Percentiles rank a stretch among this genome's conserved stretches.
Conservation (phyloP, 2,797 vertebrate species). For the Manis crassicaudata region DNA sequence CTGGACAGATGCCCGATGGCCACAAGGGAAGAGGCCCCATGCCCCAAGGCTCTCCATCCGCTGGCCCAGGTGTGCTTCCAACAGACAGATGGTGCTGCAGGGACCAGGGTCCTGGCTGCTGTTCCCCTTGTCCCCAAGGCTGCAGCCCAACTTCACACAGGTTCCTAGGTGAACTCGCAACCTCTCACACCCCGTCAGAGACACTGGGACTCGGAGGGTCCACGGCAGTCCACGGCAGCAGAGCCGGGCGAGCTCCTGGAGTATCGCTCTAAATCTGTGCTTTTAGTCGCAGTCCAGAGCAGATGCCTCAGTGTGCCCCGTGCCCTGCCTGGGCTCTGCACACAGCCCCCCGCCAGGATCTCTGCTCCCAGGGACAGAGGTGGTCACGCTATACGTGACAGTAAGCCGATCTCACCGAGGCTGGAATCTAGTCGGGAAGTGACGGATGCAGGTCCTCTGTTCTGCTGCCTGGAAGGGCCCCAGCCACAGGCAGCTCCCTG, state of each 20-base stretch:
- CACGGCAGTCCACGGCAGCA: rapidly evolving
- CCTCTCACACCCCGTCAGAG: too few relatives aligned
- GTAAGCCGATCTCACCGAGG: not conserved
- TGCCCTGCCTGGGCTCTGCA: not conserved
- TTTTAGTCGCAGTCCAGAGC: too few relatives aligned
- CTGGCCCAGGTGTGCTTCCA: too few relatives aligned
- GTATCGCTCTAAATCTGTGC: rapidly evolving
- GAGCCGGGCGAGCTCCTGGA: rapidly evolving
- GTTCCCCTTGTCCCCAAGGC: rapidly evolving
- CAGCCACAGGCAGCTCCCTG: too few relatives aligned
- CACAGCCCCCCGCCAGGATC: rapidly evolving
- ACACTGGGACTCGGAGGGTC: rapidly evolving
- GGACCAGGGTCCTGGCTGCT: not conserved
- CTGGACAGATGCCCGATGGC: rapidly evolving
- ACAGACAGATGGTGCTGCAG: rapidly evolving
- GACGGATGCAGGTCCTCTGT: not conserved
- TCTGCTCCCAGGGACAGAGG: not conserved
- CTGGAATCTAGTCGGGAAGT: rapidly evolving
- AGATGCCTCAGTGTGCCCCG: rapidly evolving
- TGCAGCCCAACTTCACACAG: too few relatives aligned
- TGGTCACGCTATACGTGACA: rapidly evolving
- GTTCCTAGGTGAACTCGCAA: too few relatives aligned
- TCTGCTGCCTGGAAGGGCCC: too few relatives aligned
- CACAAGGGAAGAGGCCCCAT: too few relatives aligned
- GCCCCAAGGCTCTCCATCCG: too few relatives aligned